These are phyloP conservation scores for Dryadula phaetusa DNA, from an alignment of 2,888 invertebrate genomes.

Conservation along the genomic window DNA sequence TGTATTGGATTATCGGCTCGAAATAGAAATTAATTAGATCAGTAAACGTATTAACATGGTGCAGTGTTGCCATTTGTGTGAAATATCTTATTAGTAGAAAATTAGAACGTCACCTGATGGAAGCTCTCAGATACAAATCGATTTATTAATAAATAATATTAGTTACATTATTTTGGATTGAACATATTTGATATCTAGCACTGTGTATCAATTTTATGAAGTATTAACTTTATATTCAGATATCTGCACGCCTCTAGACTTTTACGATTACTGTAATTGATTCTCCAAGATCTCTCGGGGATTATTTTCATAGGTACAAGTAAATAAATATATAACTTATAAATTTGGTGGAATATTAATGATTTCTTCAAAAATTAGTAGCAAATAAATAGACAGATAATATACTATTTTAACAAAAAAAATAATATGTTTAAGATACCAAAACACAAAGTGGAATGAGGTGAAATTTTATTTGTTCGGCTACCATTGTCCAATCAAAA, in stretches of 20 bases:
- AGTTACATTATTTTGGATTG: background rate
- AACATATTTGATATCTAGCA: background rate
- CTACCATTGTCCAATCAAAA: slow-evolving; percentile 9
- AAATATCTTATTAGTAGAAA: slow-evolving; percentile 1
- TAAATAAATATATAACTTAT: background rate
- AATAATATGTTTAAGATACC: too few relatives aligned
- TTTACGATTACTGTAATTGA: background rate
- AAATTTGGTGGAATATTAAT: background rate
- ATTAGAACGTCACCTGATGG: background rate
- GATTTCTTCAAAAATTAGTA: background rate
- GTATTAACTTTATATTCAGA: too few relatives aligned
- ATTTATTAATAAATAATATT: background rate
- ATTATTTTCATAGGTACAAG: background rate
- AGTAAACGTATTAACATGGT: slow-evolving; percentile 2
- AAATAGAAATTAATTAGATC: slow-evolving; percentile 2
- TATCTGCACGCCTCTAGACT: background rate
- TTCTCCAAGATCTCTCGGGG: background rate
- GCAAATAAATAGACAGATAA: too few relatives aligned
- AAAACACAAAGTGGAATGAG: slow-evolving; percentile 6
- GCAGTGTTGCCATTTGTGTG: background rate
- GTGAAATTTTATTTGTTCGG: slow-evolving; percentile 12
- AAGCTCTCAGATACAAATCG: background rate
- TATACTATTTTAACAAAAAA: too few relatives aligned
- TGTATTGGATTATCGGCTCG: background rate
- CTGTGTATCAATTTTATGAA: too few relatives aligned